Percentiles rank a stretch among this genome's conserved stretches.
These are phyloP conservation scores for Xestia c-nigrum DNA, from an alignment of 2,888 invertebrate species.

Conservation along the genomic window DNA sequence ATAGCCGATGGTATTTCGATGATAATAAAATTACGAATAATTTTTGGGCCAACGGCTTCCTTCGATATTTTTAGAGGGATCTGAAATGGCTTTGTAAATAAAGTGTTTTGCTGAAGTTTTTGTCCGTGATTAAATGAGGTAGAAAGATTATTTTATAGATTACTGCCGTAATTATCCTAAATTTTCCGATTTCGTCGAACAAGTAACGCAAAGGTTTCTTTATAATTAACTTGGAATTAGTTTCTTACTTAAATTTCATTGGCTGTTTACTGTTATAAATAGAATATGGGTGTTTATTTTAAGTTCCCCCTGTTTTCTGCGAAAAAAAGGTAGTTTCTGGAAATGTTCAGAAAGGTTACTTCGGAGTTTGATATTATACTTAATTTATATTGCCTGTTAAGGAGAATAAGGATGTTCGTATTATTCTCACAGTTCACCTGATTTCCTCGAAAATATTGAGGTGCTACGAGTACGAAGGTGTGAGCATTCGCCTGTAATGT, in stretches of 20 bases:
- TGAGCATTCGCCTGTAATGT: background rate
- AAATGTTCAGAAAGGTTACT: background rate
- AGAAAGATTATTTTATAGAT: background rate
- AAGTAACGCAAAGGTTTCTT: background rate
- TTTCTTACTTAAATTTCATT: background rate
- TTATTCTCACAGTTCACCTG: background rate
- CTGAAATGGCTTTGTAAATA: conserved; percentile 16
- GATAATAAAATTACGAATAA: conserved; percentile 42
- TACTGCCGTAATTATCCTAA: background rate
- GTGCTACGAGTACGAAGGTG: too few species aligned
- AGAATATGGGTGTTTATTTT: background rate
- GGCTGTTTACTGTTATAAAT: background rate
- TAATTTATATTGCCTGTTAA: background rate
- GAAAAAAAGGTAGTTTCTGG: background rate
- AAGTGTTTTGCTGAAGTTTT: conserved; percentile 19
- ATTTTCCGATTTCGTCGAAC: background rate
- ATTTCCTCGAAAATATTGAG: background rate
- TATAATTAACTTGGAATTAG: background rate
- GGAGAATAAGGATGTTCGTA: background rate
- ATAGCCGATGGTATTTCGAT: conserved; percentile 49
- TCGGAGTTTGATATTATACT: background rate
- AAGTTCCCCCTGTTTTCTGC: too few species aligned
- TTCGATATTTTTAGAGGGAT: conserved; percentile 35
- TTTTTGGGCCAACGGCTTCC: conserved; percentile 34
- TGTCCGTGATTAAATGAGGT: conserved; percentile 8